Evolutionary conservation across 2,113 vertebrate species (phyloP).

Genomic region (Bothrops jararaca): DNA sequence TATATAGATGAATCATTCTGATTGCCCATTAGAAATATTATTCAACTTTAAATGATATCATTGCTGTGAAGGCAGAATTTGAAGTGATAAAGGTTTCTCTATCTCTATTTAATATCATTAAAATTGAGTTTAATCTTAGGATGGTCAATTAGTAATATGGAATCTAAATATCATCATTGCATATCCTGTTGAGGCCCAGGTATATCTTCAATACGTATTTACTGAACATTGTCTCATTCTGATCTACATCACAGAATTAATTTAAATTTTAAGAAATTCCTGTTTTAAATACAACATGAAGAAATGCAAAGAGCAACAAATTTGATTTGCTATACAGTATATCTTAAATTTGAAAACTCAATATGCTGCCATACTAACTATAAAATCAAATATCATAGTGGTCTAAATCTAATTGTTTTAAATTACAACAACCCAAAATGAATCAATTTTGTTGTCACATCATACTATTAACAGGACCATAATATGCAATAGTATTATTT

Average conservation of each 20-base stretch:
- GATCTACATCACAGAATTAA: neutral
- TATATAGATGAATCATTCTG: slow-evolving; percentile 14
- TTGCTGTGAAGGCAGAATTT: neutral
- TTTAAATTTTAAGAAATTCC: neutral
- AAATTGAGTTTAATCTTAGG: neutral
- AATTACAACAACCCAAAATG: neutral
- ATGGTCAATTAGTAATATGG: neutral
- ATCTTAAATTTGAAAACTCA: neutral
- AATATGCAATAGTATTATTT: neutral
- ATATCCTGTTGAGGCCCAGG: neutral
- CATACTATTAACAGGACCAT: neutral
- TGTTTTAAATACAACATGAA: neutral
- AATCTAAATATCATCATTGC: neutral
- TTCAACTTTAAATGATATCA: neutral
- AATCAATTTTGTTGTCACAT: neutral
- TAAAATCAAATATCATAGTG: neutral
- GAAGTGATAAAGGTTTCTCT: neutral
- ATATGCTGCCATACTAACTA: neutral
- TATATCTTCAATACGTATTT: neutral
- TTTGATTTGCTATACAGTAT: neutral
- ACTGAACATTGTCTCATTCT: neutral
- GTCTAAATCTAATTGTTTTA: neutral
- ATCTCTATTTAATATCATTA: neutral
- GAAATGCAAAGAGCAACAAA: neutral
- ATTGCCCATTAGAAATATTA: neutral